Base-by-base conservation (phyloP, 1,140 invertebrate species). In the Bombus affinis region DNA sequence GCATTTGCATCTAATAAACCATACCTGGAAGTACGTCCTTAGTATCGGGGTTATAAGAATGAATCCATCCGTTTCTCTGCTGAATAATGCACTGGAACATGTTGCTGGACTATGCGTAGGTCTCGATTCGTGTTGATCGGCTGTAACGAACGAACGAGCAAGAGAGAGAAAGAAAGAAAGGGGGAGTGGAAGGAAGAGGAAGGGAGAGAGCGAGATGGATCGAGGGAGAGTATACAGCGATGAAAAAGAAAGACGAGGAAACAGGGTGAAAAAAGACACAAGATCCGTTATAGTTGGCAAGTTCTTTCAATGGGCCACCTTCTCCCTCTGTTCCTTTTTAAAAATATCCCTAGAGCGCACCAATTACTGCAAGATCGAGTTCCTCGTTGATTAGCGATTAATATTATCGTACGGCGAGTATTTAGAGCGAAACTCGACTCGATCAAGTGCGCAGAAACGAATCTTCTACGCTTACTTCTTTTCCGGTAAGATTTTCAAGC, bases 51-150 rank as follows among this genome's bases (percentile, higher is more conserved):
- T 95, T 96, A 86, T 96, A 95, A 71, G 96, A 96, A 94, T 97
- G 96, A 91, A 97, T 97, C 97, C 97, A 97, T 92, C 97, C 97
- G 93, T 97, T 97, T 88, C 96, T 96, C 93, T 97, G 97, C 94
- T 97, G 97, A 92, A 97, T 97, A 91, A 98, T 98, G 93, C 97
- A 97, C 96, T 97, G 97, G 95, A 98, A 98, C 97, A 98, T 97
- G 93, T 89, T 93, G 89, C 57, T 18, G 66, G 78, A n/a, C 44
- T 83, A 76, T 75, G 32, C 39, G 71, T 73, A 53, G 68, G 22
- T 53, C 62, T 78, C 70, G 78, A 65, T 83, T 77, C 77, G 68
- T 18, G 81, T 76, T 66, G 81, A 83, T 83, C 79, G 73, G 44
- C 44, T 73, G 44, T 72, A 71, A 71, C 57, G 72, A 83, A 53